These are phyloP conservation scores for Pollicipes pollicipes DNA, from an alignment of 1,140 invertebrate genomes.

Conservation along the genomic window DNA sequence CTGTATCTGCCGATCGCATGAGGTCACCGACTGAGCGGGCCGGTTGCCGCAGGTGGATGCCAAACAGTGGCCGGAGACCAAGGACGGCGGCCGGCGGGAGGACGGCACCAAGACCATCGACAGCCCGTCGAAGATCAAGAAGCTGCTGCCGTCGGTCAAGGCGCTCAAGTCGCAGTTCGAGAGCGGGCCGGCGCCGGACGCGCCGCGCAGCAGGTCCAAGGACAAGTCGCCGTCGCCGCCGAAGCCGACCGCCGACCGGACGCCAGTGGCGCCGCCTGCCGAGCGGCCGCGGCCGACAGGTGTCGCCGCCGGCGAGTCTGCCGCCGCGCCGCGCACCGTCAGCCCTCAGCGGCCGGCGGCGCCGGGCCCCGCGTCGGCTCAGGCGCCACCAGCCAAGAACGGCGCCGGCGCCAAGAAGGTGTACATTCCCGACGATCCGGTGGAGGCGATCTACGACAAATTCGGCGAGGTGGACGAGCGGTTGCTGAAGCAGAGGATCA, in stretches of 20 bases:
- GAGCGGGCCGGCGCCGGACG: background rate
- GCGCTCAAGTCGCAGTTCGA: conserved; percentile 23
- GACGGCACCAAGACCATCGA: conserved; percentile 10
- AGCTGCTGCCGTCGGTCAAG: conserved; percentile 23
- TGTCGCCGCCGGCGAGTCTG: no score
- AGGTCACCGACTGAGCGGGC: no score
- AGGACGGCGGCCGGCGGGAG: conserved; percentile 5
- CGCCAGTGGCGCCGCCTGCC: background rate
- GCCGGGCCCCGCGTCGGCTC: background rate
- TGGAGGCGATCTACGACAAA: conserved; percentile 19
- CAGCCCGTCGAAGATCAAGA: conserved; percentile 18
- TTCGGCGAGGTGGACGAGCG: conserved; percentile 18
- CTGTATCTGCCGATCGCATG: no score
- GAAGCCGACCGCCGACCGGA: background rate
- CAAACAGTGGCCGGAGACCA: conserved; percentile 17
- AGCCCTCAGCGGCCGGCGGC: background rate
- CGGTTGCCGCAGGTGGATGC: conserved; percentile 17
- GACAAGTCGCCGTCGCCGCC: background rate
- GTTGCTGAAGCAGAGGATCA: conserved; percentile 17
- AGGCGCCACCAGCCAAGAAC: background rate
- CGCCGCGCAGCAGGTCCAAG: no score
- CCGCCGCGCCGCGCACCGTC: background rate
- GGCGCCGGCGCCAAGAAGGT: background rate
- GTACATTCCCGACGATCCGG: conserved; percentile 12
- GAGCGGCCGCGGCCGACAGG: background rate